These are phyloP conservation scores for Brachirus orientalis DNA, from an alignment of 2,113 vertebrate genomes.

Conservation along the genomic window DNA sequence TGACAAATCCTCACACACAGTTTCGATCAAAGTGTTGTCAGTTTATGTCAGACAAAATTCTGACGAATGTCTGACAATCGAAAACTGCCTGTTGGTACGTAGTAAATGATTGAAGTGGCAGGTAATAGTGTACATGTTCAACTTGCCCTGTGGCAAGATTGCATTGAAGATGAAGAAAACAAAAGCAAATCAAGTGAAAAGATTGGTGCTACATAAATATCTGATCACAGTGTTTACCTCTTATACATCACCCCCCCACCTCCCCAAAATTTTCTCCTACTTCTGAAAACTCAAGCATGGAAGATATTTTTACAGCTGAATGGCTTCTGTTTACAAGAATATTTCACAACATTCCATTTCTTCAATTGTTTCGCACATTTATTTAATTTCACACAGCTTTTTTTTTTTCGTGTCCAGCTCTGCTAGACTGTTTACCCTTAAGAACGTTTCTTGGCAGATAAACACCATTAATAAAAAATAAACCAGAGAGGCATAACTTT, in stretches of 20 bases:
- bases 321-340: constrained; percentile 27
- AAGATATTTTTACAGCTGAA: constrained; percentile 11
- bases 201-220: constrained; percentile 11
- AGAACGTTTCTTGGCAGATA: constrained; percentile 42
- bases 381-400: constrained; percentile 7
- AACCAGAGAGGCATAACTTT: constrained; percentile 40
- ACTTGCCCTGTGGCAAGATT: constrained; percentile 3
- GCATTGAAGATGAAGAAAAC: constrained; percentile 18
- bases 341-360: constrained; percentile 8
- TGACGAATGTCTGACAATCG: constrained; percentile 1
- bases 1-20: constrained; percentile 8
- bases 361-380: not conserved
- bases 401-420: constrained; percentile 5
- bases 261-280: not conserved
- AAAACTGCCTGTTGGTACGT: not conserved
- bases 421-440: constrained; percentile 30
- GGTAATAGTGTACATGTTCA: constrained; percentile 13
- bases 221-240: constrained; percentile 14
- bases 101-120: constrained; percentile 19
- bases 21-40: constrained; percentile 9
- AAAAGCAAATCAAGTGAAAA: not conserved
- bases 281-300: constrained; percentile 3
- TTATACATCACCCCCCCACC: too few species aligned
- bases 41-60: not conserved
- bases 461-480: constrained; percentile 61